Base-by-base conservation (phyloP, 1,140 invertebrate species). In the Chrysomallon squamiferum region DNA sequence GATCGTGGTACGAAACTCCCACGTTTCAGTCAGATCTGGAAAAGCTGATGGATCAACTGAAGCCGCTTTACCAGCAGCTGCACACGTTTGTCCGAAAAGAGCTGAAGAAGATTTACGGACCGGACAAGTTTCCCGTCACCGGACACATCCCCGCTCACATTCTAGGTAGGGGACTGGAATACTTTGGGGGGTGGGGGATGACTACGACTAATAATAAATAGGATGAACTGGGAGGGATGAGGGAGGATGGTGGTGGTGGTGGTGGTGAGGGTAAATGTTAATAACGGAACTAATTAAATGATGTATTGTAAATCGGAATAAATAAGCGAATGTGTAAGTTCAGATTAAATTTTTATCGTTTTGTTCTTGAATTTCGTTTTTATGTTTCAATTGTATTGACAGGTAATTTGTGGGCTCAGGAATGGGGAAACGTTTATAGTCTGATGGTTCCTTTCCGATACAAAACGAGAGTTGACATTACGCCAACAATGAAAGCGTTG, bases 351-450 rank as follows among this genome's bases (percentile, higher is more conserved):
- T n/a, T n/a, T n/a, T n/a, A n/a, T n/a, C n/a, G n/a, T n/a, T n/a
- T n/a, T n/a, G n/a, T n/a, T n/a, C n/a, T n/a, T n/a, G n/a, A n/a
- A n/a, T n/a, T n/a, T n/a, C n/a, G n/a, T n/a, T n/a, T n/a, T n/a
- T n/a, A n/a, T n/a, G n/a, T n/a, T n/a, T n/a, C n/a, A n/a, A n/a
- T n/a, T n/a, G n/a, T n/a, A n/a, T n/a, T n/a, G n/a, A n/a, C n/a
- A 91, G 92, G 93, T 38, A 95, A 96, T 76, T 93, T 96, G 91
- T 96, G 94, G 94, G 92, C 92, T 0, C 93, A 96, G 85, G 88
- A 88, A 0, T 96, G 94, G 94, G 85, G 82, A 9, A 90, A 93
- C 70, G 62, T 84, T 11, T 64, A 69, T 33, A 66, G 76, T 20
- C 27, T 78, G 4, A 65, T 82, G 2, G 22, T 68, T 49, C 78